Evolutionary conservation across 2,888 invertebrate genomes (phyloP).

Genomic region (Xanthia icteritia): DNA sequence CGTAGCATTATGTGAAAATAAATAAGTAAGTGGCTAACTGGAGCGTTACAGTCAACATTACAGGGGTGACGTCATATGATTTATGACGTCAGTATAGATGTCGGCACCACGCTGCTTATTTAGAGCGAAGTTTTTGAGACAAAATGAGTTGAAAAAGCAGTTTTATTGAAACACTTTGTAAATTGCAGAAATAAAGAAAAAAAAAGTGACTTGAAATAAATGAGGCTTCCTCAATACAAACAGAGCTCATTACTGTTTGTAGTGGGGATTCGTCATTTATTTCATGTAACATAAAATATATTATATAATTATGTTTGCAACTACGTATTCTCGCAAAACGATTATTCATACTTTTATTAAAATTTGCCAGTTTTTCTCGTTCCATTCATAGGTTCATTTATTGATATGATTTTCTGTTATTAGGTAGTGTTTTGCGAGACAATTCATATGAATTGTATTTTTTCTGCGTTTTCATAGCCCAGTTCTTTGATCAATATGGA

Average conservation of each 20-base stretch:
- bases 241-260: not conserved
- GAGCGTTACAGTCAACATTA: not conserved
- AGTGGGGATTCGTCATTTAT: slow-evolving; percentile 5
- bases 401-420: not conserved
- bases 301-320: no score
- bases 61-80: not conserved
- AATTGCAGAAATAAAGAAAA: not conserved
- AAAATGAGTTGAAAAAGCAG: not conserved
- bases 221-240: no score
- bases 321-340: no score
- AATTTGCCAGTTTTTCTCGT: no score
- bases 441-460: not conserved
- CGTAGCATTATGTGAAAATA: not conserved
- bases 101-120: not conserved
- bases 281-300: not conserved
- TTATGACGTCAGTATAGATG: not conserved
- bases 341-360: no score
- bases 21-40: no score
- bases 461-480: not conserved
- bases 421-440: not conserved
- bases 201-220: not conserved
- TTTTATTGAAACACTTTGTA: no score
- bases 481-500: no score
- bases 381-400: not conserved
- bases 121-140: not conserved